Evolutionary conservation across 2,113 vertebrate species (phyloP), one percentile per base, ranked within the genome.

Genomic region (human (Homo sapiens)): DNA sequence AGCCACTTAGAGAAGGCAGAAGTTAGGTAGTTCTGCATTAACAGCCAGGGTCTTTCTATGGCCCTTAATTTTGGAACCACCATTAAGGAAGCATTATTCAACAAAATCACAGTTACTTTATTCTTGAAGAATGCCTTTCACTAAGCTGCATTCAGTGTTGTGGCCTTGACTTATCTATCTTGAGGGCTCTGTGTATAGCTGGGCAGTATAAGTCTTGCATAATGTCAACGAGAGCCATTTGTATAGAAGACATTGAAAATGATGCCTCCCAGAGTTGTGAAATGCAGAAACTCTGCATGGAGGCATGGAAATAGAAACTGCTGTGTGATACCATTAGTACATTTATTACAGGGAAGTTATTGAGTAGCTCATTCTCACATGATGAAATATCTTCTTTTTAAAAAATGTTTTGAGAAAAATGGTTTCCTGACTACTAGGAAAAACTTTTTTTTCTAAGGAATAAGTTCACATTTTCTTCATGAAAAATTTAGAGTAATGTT

Each of bases 361-460:
- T 30, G 30, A 68, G 8, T 35, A 73, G 4, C 6, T 68, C 35
- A 70, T 72, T 85, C 82, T 85, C 6, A 52, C 17, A 55, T 6
- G 2, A 84, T 8, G 4, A 80, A 94, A 0, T 91, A 5, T 70
- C 59, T 40, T 3, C n/a, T 95, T 93, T 89, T 50, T 45, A 27
- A 73, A 72, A 20, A 87, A 72, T 68, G 14, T 68, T 68, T 4
- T 52, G 35, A 76, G 25, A 93, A 9, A 83, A 66, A 50, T 43
- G 72, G 38, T 96, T 90, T 95, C 70, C 78, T 80, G 45, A 95
- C 48, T 61, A 96, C n/a, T 89, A 73, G 12, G 27, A 22, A 93
- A 92, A 70, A 45, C 30, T 30, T 72, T 55, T 35, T 30, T 30
- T 75, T 66, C 6, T 84, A 76, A 96, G 43, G 35, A 91, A 22